Base-by-base conservation (phyloP, 2,888 invertebrate species). In the Philereme vetulata region DNA sequence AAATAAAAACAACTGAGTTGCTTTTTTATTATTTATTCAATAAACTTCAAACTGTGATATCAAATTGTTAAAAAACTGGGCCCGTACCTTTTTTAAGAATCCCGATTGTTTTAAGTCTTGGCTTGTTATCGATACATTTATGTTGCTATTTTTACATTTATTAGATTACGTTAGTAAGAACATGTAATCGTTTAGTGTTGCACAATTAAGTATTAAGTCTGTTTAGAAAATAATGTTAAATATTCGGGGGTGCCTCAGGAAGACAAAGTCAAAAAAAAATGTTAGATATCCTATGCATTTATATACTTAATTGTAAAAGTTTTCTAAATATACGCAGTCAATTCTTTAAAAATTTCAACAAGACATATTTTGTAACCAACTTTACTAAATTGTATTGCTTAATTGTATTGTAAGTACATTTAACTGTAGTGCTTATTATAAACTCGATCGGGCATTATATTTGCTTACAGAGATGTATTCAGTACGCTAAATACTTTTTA, bases 11-110 rank as follows among this genome's bases (percentile, higher is more conserved):
- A 42, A 42, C 4, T 5, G 21, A 42, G 42, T 42, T 42, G 8
- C 10, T 4, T 4, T n/a, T 4, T n/a, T 10, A 42, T 42, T 42
- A 10, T 34, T 42, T 33, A 44, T 44, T 32, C 44, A 44, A 32
- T 38, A 7, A 38, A 44, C 33, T 54, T 50, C 32, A 56, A 51
- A 45, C 56, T 56, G 56, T 56, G 56, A 56, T 56, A 56, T 45
- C 3, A 44, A 56, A 51, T 40, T 50, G 44, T 44, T 54, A 11
- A 40, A 6, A 38, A 11, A 40, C 45, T 45, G 50, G 45, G 50
- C 50, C 50, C 33, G 44, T 56, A 34, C 11, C n/a, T n/a, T 11
- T 52, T 45, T 44, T 36, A 36, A 36, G 8, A 36, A 43, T 42
- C 10, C 21, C 9, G 34, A 8, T 44, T 34, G 38, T 38, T 51